Conservation (phyloP, 2,888 invertebrate species). For the Polylopha cassiicola region DNA sequence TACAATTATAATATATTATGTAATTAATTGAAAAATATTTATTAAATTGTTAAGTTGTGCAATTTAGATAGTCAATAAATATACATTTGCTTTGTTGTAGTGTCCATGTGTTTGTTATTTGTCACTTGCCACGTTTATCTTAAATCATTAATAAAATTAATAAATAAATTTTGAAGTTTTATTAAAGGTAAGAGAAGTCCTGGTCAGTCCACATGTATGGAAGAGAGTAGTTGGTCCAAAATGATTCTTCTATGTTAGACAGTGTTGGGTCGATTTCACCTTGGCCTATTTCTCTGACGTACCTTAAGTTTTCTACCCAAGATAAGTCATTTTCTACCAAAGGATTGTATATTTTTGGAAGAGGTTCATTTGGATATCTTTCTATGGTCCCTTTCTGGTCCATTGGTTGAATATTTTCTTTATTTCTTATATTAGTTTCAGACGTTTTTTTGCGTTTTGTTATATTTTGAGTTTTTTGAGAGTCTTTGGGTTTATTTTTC, state of each 20-base stretch:
- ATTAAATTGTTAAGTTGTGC: constrained; percentile 5
- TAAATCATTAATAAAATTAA: constrained; percentile 32
- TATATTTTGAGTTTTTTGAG: constrained; percentile 2
- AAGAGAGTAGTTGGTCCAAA: constrained; percentile 49
- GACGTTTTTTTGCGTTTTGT: background rate
- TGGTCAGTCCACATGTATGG: constrained; percentile 41
- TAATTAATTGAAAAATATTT: constrained; percentile 9
- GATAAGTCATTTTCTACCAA: constrained; percentile 38
- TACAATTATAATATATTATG: background rate
- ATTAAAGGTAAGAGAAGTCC: constrained; percentile 35
- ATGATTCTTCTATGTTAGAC: constrained; percentile 32
- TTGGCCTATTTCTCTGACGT: constrained; percentile 42
- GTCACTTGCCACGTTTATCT: constrained; percentile 17
- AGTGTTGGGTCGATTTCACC: constrained; percentile 40
- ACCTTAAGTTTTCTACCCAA: constrained; percentile 55
- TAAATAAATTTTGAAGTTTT: constrained; percentile 28
- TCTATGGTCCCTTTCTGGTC: too few species aligned
- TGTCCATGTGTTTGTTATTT: constrained; percentile 16
- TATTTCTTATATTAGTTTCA: background rate
- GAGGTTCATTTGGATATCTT: constrained; percentile 4
- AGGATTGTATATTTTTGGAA: constrained; percentile 8
- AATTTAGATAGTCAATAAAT: constrained; percentile 16
- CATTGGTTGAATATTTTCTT: too few species aligned
- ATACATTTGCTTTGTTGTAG: constrained; percentile 20
- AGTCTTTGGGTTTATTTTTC: constrained; percentile 1